These are phyloP conservation scores for Cremastobaeus sp. DNA, from an alignment of 2,888 invertebrate species.

Conservation along the genomic window DNA sequence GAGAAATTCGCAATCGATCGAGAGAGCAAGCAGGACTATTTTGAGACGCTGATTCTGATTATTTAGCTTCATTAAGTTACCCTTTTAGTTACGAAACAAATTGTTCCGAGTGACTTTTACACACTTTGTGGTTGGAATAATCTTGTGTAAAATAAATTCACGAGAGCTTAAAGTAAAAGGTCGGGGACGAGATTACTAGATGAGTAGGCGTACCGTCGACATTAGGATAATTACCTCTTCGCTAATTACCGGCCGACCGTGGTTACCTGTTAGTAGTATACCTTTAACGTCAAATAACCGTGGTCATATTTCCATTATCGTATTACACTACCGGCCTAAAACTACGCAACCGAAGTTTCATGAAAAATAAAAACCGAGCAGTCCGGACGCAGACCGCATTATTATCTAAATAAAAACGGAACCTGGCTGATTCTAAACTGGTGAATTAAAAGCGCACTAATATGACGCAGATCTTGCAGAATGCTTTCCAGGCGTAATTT, in stretches of 20 bases:
- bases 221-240: constrained; percentile 58
- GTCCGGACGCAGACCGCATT: no score
- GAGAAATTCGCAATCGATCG: background rate
- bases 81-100: constrained; percentile 17
- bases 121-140: constrained; percentile 30
- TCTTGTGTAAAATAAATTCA: constrained; percentile 52
- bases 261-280: constrained; percentile 51
- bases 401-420: constrained; percentile 13
- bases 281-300: constrained; percentile 55
- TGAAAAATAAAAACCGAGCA: constrained; percentile 13
- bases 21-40: background rate
- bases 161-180: constrained; percentile 48
- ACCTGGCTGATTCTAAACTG: constrained; percentile 9
- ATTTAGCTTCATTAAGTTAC: no score
- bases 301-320: constrained; percentile 59
- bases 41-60: background rate
- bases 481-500: constrained; percentile 16
- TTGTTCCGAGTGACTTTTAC: constrained; percentile 36
- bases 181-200: constrained; percentile 47
- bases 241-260: constrained; percentile 55
- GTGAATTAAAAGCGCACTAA: constrained; percentile 21
- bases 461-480: constrained; percentile 12
- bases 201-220: constrained; percentile 54
- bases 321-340: constrained; percentile 48
- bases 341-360: constrained; percentile 16